A percentile compares a stretch with the other conserved stretches of the same genome.
Conservation (phyloP, 2,797 vertebrate species). For the Neosilurus mollespiculum region DNA sequence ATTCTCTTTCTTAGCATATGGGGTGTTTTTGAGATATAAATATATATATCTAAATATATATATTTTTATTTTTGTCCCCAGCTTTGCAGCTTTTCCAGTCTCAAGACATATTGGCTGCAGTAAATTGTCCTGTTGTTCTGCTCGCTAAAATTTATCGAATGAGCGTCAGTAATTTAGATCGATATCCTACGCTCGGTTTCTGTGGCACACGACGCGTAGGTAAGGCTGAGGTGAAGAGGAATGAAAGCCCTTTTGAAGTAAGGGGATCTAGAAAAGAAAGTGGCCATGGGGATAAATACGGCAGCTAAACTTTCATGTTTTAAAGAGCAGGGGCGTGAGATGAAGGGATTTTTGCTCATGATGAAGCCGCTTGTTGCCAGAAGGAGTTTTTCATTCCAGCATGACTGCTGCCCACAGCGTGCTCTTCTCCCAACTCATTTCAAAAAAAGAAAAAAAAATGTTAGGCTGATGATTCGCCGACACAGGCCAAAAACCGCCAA, state of each 20-base stretch:
- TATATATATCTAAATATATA: conserved; percentile 1
- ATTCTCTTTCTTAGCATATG: conserved; percentile 48
- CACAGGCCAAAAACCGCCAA: conserved; percentile 62
- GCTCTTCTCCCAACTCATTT: conserved; percentile 56
- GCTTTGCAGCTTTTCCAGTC: conserved; percentile 22
- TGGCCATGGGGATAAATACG: conserved; percentile 55
- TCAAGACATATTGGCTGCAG: conserved; percentile 49
- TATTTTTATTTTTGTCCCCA: neutral
- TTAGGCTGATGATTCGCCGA: conserved; percentile 64
- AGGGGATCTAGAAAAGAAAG: conserved; percentile 50
- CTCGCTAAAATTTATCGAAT: conserved; percentile 49
- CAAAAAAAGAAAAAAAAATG: conserved; percentile 55
- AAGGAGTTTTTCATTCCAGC: conserved; percentile 62
- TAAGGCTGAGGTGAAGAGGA: conserved; percentile 45
- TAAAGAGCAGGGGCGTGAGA: conserved; percentile 52
- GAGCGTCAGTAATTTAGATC: conserved; percentile 54
- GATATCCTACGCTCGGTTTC: conserved; percentile 51
- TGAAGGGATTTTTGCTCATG: conserved; percentile 41
- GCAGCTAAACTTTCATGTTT: conserved; percentile 55
- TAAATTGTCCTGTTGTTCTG: conserved; percentile 59
- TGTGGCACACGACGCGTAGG: neutral
- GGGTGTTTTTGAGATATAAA: too few relatives aligned
- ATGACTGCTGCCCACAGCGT: conserved; percentile 55
- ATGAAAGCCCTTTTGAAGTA: conserved; percentile 52
- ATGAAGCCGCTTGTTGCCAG: conserved; percentile 31